A percentile compares a stretch with the other conserved stretches of the same genome.
phyloP scores from a whole-genome alignment of 2,797 vertebrate genomes.

The Sebastes flavidus region DNA sequence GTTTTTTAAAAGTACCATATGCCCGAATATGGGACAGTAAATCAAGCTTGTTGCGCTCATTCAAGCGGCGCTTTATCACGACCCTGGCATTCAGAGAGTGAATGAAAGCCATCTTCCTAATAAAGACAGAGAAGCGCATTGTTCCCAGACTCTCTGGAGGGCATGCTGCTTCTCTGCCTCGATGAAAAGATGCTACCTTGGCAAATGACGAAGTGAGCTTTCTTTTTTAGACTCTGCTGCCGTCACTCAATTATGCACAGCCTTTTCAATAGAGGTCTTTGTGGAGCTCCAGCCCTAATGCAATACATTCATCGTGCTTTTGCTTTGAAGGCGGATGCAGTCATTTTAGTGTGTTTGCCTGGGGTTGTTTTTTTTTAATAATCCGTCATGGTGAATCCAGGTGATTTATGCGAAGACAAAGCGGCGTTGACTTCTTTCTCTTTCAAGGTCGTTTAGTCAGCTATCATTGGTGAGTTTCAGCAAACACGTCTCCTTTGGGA shows the following conservation, averaged over 20 bases:
- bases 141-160: constrained; percentile 50
- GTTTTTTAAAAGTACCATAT: constrained; percentile 30
- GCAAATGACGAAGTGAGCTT: constrained; percentile 57
- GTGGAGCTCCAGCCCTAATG: constrained; percentile 44
- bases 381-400: constrained; percentile 19
- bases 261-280: constrained; percentile 62
- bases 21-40: constrained; percentile 37
- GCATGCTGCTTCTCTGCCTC: constrained; percentile 38
- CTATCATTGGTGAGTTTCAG: neutral
- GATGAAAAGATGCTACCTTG: constrained; percentile 72
- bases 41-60: constrained; percentile 50
- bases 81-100: constrained; percentile 56
- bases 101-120: constrained; percentile 59
- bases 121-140: constrained; percentile 49
- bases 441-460: constrained; percentile 42
- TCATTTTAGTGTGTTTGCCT: neutral
- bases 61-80: constrained; percentile 50
- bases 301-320: constrained; percentile 20
- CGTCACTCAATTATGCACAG: constrained; percentile 57
- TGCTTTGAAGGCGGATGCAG: constrained; percentile 19
- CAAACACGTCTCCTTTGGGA: constrained; percentile 9
- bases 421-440: constrained; percentile 23
- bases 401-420: constrained; percentile 30
- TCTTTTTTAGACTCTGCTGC: constrained; percentile 58
- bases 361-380: neutral